phyloP scores from a whole-genome alignment of 2,888 invertebrate genomes.

The Heliconius aoede region DNA sequence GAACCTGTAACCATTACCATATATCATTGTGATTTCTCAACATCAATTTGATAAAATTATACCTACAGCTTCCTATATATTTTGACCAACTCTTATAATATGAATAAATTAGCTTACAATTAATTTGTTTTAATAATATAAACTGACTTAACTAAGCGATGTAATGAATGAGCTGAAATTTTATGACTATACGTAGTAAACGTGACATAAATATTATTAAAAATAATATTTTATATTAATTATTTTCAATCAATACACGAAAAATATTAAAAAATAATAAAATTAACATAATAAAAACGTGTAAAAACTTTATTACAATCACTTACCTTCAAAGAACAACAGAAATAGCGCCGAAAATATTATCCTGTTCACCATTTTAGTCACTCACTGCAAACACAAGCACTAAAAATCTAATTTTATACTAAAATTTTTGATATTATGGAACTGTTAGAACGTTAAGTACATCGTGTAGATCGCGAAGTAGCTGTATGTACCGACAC shows the following conservation, averaged over 20 bases:
- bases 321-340: conserved; percentile 72
- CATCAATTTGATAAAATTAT: neutral
- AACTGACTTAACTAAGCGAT: no score
- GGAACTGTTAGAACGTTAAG: conserved; percentile 11
- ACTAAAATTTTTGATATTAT: neutral
- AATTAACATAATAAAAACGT: neutral
- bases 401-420: neutral
- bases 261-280: neutral
- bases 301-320: neutral
- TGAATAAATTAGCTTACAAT: no score
- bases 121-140: no score
- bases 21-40: neutral
- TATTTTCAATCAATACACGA: neutral
- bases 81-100: no score
- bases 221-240: neutral
- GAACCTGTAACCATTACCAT: neutral
- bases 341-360: conserved; percentile 60
- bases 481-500: conserved; percentile 3
- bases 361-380: conserved; percentile 63
- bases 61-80: neutral
- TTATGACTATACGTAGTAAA: no score
- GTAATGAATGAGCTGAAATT: neutral
- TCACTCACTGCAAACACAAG: conserved; percentile 28
- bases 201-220: neutral
- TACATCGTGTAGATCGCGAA: conserved; percentile 36